Percentiles rank a stretch among this genome's conserved stretches.
Conservation (phyloP, 2,797 vertebrate genomes). For the Rhinatrema bivittatum region DNA sequence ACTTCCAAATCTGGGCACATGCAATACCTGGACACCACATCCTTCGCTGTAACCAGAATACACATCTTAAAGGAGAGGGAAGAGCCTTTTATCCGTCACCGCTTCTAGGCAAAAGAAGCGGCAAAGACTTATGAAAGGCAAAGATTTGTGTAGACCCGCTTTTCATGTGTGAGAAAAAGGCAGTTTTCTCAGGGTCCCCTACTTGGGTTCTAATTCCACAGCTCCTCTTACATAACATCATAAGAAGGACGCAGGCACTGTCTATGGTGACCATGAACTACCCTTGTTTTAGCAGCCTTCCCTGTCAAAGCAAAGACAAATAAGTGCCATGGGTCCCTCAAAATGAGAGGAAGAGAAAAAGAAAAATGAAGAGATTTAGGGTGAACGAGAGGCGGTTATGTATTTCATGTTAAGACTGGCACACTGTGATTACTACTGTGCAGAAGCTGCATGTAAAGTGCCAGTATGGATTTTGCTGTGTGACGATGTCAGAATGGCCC, state of each 20-base stretch:
- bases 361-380: too few species aligned
- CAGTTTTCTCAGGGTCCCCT: too few species aligned
- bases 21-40: background rate
- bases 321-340: too few species aligned
- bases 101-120: too few species aligned
- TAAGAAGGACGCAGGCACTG: too few species aligned
- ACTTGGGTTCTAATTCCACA: background rate
- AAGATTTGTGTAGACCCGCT: too few species aligned
- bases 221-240: too few species aligned
- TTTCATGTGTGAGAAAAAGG: background rate
- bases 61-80: too few species aligned
- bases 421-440: slow-evolving; percentile 30
- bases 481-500: slow-evolving; percentile 57
- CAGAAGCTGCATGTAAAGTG: slow-evolving; percentile 50
- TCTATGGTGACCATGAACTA: too few species aligned
- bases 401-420: background rate
- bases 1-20: background rate
- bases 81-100: too few species aligned
- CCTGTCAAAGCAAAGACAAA: slow-evolving; percentile 10
- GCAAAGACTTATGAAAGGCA: too few species aligned
- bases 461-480: slow-evolving; percentile 48
- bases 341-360: too few species aligned
- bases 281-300: slow-evolving; percentile 64
- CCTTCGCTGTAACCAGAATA: accelerated
- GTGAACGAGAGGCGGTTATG: background rate